Conservation (phyloP, 37 sponge, comb jelly and placozoan genomes). For the Cliona cf. orientalis region DNA sequence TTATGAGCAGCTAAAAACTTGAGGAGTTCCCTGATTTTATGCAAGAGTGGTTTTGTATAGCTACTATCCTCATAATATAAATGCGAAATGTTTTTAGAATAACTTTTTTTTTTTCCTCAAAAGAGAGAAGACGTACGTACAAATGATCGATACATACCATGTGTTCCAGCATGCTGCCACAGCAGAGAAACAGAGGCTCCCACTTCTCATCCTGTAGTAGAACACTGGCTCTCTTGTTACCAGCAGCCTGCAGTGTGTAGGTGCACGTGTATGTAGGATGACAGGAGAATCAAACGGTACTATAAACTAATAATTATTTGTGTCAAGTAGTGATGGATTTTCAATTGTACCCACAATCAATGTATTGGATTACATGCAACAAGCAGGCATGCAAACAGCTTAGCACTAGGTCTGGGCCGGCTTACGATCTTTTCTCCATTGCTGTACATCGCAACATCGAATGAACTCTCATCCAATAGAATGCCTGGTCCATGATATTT, state of each 20-base stretch:
- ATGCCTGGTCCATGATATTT: slow-evolving; percentile 60
- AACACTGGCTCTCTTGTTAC: neutral
- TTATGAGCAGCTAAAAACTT: too few species aligned
- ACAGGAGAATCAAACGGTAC: too few species aligned
- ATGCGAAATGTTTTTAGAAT: too few species aligned
- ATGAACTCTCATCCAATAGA: slow-evolving; percentile 16
- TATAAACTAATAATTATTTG: too few species aligned
- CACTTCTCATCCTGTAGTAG: slow-evolving; percentile 42
- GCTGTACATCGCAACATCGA: neutral
- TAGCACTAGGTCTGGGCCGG: too few species aligned
- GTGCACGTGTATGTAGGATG: too few species aligned
- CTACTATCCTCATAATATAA: too few species aligned
- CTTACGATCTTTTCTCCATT: slow-evolving; percentile 24
- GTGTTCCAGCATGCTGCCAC: slow-evolving; percentile 16
- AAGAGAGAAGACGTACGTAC: too few species aligned
- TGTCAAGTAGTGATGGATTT: too few species aligned
- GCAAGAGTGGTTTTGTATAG: too few species aligned
- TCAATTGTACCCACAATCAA: neutral
- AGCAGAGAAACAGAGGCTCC: slow-evolving; percentile 29
- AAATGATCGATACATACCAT: slow-evolving; percentile 7
- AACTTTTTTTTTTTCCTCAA: too few species aligned
- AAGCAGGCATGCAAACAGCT: neutral
- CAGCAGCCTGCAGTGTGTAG: neutral
- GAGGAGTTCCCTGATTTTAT: too few species aligned
- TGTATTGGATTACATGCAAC: neutral